Percentiles rank a stretch among this genome's conserved stretches.
Evolutionary conservation across 2,888 invertebrate species (phyloP).

Genomic region (Dexiosoma caninum): DNA sequence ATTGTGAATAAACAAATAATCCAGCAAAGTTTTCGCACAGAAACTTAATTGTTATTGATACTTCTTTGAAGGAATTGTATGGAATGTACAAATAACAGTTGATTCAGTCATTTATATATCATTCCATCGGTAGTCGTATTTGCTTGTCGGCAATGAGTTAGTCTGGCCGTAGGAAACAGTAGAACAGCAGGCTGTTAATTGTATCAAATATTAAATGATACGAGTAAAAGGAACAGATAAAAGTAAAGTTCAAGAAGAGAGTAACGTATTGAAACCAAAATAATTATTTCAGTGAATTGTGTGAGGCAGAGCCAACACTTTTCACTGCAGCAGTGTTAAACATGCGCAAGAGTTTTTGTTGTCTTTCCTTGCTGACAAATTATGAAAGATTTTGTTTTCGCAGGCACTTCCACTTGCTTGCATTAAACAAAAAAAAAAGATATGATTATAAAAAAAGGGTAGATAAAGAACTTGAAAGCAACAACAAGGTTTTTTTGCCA

Average conservation of each 20-base stretch:
- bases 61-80: slow-evolving; percentile 49
- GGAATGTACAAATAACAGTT: slow-evolving; percentile 51
- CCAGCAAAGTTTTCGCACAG: neutral
- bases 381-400: slow-evolving; percentile 4
- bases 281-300: slow-evolving; percentile 6
- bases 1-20: slow-evolving; percentile 23
- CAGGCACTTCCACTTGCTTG: neutral
- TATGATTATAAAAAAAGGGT: neutral
- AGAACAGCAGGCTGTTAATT: slow-evolving; percentile 42
- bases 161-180: slow-evolving; percentile 21
- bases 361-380: neutral
- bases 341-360: slow-evolving; percentile 38
- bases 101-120: slow-evolving; percentile 50
- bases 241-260: neutral
- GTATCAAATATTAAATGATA: slow-evolving; percentile 41
- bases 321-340: slow-evolving; percentile 27
- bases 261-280: slow-evolving; percentile 9
- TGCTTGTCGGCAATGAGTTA: slow-evolving; percentile 1
- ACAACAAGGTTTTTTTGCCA: too few relatives aligned
- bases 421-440: neutral
- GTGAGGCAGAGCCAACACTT: neutral
- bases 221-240: slow-evolving; percentile 29
- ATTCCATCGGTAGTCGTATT: slow-evolving; percentile 31
- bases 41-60: slow-evolving; percentile 33
- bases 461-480: too few relatives aligned